Percentiles rank a stretch among this genome's conserved stretches.
phyloP scores from a whole-genome alignment of 2,113 vertebrate genomes.

The Mobula birostris region DNA sequence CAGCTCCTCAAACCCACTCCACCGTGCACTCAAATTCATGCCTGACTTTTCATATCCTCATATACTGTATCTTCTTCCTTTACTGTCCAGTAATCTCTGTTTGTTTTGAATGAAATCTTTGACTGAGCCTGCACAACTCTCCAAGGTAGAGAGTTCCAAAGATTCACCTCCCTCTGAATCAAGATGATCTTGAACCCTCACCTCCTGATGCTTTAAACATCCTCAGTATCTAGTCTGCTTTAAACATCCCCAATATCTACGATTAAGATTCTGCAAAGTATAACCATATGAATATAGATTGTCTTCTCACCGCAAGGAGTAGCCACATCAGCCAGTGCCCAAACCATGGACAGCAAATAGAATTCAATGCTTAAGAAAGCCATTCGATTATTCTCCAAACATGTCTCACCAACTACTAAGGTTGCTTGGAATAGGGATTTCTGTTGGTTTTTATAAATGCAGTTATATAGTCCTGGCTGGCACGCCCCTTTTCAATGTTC shows the following conservation, averaged over 20 bases:
- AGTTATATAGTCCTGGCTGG: slow-evolving; percentile 6
- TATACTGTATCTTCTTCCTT: no score
- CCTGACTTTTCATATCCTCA: no score
- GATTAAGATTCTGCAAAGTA: background rate
- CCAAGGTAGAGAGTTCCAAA: no score
- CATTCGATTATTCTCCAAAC: slow-evolving; percentile 17
- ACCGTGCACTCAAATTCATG: no score
- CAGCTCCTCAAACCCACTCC: no score
- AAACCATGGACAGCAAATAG: background rate
- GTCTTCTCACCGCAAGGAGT: slow-evolving; percentile 1
- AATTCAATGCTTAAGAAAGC: background rate
- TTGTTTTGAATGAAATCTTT: no score
- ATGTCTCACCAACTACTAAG: background rate
- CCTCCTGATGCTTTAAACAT: background rate
- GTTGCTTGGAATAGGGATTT: background rate
- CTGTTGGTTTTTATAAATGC: slow-evolving; percentile 20
- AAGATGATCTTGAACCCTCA: background rate
- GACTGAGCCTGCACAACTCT: no score
- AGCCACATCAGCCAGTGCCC: background rate
- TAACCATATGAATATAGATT: background rate
- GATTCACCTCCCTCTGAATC: no score
- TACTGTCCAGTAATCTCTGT: no score
- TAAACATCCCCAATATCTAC: background rate
- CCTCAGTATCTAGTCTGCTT: background rate
- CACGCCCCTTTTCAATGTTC: slow-evolving; percentile 32